phyloP scores from a whole-genome alignment of 2,113 vertebrate species.

The Gadus macrocephalus region DNA sequence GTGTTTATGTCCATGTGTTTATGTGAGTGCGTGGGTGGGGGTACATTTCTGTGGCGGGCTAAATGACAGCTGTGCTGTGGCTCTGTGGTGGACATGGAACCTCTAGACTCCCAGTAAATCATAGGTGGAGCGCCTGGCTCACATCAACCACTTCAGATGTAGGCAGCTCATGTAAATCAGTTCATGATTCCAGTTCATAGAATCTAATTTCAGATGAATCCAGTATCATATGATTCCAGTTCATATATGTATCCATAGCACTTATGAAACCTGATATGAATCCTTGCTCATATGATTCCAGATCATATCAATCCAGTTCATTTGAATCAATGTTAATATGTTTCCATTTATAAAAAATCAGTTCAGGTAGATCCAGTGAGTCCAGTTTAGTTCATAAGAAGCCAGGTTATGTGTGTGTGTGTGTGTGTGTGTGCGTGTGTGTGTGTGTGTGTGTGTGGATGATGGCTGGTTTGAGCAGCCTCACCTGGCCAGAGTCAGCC shows the following conservation, averaged over 20 bases:
- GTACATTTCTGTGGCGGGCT: neutral
- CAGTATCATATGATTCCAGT: no score
- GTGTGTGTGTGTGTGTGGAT: slow-evolving; percentile 14
- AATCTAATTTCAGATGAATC: neutral
- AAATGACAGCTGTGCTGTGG: neutral
- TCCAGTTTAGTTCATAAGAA: neutral
- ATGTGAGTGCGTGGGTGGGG: neutral
- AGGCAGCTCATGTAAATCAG: no score
- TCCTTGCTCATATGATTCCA: no score
- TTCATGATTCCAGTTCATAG: neutral
- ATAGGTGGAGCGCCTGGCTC: no score
- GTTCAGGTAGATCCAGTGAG: neutral
- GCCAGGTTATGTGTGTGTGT: no score
- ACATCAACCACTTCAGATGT: no score
- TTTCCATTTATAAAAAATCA: neutral
- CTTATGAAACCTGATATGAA: no score
- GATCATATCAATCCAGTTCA: neutral
- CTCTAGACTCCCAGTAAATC: neutral
- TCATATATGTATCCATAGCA: no score
- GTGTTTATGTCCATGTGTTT: neutral
- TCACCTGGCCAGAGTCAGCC: no score
- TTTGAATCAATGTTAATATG: neutral
- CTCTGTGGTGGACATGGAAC: no score
- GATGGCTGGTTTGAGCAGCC: neutral
- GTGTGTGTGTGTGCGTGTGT: slow-evolving; percentile 6